A percentile compares a stretch with the other conserved stretches of the same genome.
phyloP scores from a whole-genome alignment of 2,888 invertebrate species.

The Meteorus cinctellus region DNA sequence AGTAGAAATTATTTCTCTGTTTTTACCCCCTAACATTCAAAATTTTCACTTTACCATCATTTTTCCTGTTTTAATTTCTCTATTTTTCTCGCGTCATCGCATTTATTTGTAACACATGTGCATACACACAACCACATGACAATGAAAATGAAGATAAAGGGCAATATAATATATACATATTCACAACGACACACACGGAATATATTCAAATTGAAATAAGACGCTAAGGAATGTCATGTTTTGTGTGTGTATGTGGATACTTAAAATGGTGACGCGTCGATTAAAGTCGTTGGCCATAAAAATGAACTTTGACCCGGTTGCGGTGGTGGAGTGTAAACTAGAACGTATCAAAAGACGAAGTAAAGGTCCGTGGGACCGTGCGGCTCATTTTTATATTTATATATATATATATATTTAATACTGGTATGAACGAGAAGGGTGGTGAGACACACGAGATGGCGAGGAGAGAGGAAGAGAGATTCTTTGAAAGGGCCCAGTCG shows the following conservation, averaged over 20 bases:
- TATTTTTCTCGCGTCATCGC: not conserved
- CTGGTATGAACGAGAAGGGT: too few species aligned
- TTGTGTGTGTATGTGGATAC: conserved; percentile 9
- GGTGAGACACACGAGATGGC: conserved; percentile 26
- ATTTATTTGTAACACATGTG: not conserved
- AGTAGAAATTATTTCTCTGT: not conserved
- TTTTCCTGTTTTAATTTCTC: not conserved
- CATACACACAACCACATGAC: not conserved
- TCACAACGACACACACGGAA: too few species aligned
- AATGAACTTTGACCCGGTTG: conserved; percentile 47
- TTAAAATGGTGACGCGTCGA: conserved; percentile 46
- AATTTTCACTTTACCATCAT: not conserved
- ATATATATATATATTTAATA: not conserved
- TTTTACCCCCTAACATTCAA: too few species aligned
- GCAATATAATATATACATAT: not conserved
- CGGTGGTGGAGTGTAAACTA: conserved; percentile 37
- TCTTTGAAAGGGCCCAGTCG: conserved; percentile 52
- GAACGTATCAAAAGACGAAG: conserved; percentile 41
- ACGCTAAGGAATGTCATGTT: not conserved
- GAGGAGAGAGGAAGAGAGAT: conserved; percentile 39
- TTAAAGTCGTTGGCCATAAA: conserved; percentile 42
- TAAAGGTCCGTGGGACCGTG: conserved; percentile 37
- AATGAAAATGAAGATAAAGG: not conserved
- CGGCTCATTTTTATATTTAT: conserved; percentile 14
- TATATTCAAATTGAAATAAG: conserved; percentile 14